A percentile compares a stretch with the other conserved stretches of the same genome.
Evolutionary conservation across 2,888 invertebrate species (phyloP).

Genomic region (Choristoneura rosaceana): DNA sequence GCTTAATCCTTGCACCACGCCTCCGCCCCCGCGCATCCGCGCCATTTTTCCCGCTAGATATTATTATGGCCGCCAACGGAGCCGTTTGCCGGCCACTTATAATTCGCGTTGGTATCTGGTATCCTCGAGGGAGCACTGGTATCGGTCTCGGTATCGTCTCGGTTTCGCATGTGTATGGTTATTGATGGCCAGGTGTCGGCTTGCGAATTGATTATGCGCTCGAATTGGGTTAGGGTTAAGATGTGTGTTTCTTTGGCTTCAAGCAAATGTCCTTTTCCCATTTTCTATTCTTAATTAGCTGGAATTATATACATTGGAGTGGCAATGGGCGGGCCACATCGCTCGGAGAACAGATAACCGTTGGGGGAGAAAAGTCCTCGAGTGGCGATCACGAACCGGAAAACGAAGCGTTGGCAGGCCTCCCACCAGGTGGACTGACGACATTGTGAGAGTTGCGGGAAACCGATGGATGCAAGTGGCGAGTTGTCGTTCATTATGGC

Average conservation of each 20-base stretch:
- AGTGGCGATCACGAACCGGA: too few species aligned
- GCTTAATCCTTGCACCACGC: conserved; percentile 41
- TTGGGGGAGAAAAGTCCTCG: too few species aligned
- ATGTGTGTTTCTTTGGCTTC: neutral
- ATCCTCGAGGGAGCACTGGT: conserved; percentile 59
- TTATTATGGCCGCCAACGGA: conserved; percentile 79
- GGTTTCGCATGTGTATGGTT: conserved; percentile 43
- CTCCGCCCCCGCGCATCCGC: conserved; percentile 55
- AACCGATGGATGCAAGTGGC: too few species aligned
- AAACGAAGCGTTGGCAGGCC: too few species aligned
- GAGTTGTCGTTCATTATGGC: too few species aligned
- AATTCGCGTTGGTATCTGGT: conserved; percentile 73
- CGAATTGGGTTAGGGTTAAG: conserved; percentile 31
- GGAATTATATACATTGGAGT: too few species aligned
- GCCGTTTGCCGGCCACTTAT: conserved; percentile 76
- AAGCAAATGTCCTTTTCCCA: too few species aligned
- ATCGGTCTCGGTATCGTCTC: conserved; percentile 51
- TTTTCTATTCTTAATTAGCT: too few species aligned
- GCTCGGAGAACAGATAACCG: too few species aligned
- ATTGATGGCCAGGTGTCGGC: conserved; percentile 36
- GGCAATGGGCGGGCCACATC: too few species aligned
- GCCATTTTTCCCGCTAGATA: conserved; percentile 78
- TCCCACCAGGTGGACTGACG: too few species aligned
- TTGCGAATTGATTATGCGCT: conserved; percentile 38
- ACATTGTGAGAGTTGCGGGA: too few species aligned